Evolutionary conservation across 2,113 vertebrate species (phyloP).

Genomic region (Petaurus breviceps): DNA sequence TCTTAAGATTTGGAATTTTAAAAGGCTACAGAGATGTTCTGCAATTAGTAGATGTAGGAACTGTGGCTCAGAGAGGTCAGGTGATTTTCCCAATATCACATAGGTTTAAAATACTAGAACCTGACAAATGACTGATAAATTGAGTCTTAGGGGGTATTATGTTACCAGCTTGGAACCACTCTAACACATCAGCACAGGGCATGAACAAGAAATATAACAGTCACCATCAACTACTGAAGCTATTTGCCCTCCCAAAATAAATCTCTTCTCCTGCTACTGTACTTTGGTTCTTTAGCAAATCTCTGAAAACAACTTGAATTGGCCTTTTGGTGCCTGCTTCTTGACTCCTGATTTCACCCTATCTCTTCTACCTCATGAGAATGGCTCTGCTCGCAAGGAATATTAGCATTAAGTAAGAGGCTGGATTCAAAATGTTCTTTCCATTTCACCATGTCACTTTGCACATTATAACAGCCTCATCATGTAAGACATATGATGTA

Average conservation of each 20-base stretch:
- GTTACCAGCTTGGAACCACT: background rate
- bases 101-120: background rate
- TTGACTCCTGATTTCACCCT: background rate
- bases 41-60: background rate
- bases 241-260: background rate
- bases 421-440: background rate
- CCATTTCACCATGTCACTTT: background rate
- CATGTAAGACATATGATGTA: background rate
- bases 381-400: background rate
- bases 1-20: background rate
- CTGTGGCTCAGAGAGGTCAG: background rate
- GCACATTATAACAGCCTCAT: background rate
- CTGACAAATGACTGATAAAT: background rate
- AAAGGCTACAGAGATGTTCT: background rate
- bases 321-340: background rate
- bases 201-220: background rate
- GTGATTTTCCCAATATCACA: background rate
- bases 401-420: background rate
- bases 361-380: background rate
- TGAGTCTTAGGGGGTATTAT: background rate
- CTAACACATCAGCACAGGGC: background rate
- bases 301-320: background rate
- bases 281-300: background rate
- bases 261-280: background rate
- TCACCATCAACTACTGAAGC: background rate